Base-by-base conservation (phyloP, 2,888 invertebrate species). In the Nysson spinosus region DNA sequence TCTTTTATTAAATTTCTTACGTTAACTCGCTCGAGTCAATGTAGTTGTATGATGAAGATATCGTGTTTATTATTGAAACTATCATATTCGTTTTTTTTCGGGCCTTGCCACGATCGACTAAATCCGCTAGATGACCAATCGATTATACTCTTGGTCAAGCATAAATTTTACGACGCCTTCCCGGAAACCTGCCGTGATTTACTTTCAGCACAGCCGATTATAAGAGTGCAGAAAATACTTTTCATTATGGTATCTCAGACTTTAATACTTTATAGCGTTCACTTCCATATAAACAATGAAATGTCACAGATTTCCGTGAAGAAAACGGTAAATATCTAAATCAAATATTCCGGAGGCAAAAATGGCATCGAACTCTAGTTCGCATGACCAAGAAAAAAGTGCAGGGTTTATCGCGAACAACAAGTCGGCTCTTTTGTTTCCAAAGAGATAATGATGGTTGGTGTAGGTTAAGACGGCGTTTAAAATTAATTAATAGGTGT, bases 101-200 rank as follows among this genome's bases (percentile, higher is more conserved):
- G 20, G 32, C 51, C 40, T 61, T 44, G 39, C 35, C 55, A 30
- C 77, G 70, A 74, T 69, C 71, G 60, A 70, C 58, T 68, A 79
- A n/a, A 78, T 78, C 75, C 67, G 72, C 66, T 71, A 72, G 80
- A 80, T 74, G 71, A 71, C 75, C 81, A 83, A 85, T 85, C 84
- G 79, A 85, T 85, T 85, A 85, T 85, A 80, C 76, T 69, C 82
- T 82, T 69, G 80, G 69, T 64, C 73, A 63, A 85, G 85, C 83
- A 75, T 78, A 72, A 85, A 80, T 67, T 51, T 17, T 20, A 42
- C 50, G 40, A 55, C 52, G 47, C 44, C 47, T 57, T 57, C 24
- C 37, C 34, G 34, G 57, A 60, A 61, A 56, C 47, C 46, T 12
- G 39, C 60, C 28, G 43, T n/a, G 40, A 67, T 30, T 60, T 56